A percentile compares a stretch with the other conserved stretches of the same genome.
Evolutionary conservation across 1,140 invertebrate genomes (phyloP).

Genomic region (Leptinotarsa undecemlineata): DNA sequence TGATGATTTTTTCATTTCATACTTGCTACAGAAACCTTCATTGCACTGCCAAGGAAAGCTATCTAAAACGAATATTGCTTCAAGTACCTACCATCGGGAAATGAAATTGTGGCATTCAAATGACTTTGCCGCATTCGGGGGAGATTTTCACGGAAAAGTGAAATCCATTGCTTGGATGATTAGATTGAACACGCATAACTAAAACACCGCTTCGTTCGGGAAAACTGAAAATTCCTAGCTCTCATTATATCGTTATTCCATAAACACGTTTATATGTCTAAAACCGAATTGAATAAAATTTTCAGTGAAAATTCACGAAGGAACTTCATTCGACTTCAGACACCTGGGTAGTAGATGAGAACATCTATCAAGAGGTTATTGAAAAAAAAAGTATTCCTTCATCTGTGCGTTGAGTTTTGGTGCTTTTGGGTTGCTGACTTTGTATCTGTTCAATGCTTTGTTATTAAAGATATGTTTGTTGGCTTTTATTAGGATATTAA

Average conservation of each 20-base stretch:
- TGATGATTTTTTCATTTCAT: conserved; percentile 14
- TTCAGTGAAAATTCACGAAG: not conserved
- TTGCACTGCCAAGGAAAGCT: not conserved
- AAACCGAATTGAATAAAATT: not conserved
- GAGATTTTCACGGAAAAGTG: conserved; percentile 16
- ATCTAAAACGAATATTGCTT: conserved; percentile 8
- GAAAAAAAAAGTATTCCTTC: too few relatives aligned
- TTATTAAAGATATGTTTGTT: too few relatives aligned
- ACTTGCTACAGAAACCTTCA: not conserved
- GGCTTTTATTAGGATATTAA: too few relatives aligned
- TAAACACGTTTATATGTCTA: not conserved
- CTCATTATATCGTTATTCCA: not conserved
- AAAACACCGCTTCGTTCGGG: not conserved
- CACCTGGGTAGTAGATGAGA: not conserved
- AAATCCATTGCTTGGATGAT: conserved; percentile 30
- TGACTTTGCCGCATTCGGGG: conserved; percentile 19
- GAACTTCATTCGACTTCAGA: not conserved
- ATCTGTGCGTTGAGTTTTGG: too few relatives aligned
- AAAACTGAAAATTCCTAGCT: not conserved
- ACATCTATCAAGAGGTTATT: not conserved
- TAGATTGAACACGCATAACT: conserved; percentile 24
- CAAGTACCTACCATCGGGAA: conserved; percentile 13
- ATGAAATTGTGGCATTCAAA: conserved; percentile 17
- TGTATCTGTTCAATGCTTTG: too few relatives aligned
- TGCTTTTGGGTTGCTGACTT: too few relatives aligned